A percentile compares a stretch with the other conserved stretches of the same genome.
These are phyloP conservation scores for Sphaerodactylus townsendi DNA, from an alignment of 2,113 vertebrate genomes.

Conservation along the genomic window DNA sequence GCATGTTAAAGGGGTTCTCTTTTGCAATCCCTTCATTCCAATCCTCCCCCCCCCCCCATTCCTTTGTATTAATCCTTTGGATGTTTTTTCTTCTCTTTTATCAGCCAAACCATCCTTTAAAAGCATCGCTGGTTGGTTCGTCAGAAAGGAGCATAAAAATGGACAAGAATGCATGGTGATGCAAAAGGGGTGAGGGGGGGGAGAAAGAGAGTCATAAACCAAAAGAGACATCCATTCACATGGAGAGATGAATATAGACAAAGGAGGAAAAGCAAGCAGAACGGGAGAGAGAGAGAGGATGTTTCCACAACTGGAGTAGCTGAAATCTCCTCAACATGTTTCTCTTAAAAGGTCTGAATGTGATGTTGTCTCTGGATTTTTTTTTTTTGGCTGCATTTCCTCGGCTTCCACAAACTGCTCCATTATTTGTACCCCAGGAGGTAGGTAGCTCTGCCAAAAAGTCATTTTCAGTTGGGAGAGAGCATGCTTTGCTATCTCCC, in stretches of 20 bases:
- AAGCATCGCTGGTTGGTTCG: constrained; percentile 47
- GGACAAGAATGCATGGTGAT: constrained; percentile 23
- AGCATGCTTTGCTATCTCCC: neutral
- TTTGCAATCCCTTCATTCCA: constrained; percentile 24
- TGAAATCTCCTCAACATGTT: neutral
- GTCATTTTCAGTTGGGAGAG: constrained; percentile 2
- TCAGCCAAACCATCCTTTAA: constrained; percentile 54
- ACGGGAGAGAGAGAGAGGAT: neutral
- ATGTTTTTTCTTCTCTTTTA: constrained; percentile 43
- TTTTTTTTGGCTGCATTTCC: neutral
- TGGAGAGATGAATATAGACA: constrained; percentile 21
- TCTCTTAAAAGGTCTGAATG: neutral
- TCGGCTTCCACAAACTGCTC: constrained; percentile 19
- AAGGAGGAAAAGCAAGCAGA: neutral
- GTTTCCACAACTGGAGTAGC: neutral
- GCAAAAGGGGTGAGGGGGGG: neutral
- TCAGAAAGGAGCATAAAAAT: constrained; percentile 26
- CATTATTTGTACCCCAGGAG: constrained; percentile 21
- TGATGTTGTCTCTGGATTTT: neutral
- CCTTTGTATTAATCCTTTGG: constrained; percentile 43
- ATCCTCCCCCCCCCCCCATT: neutral
- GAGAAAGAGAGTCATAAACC: constrained; percentile 11
- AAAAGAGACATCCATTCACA: constrained; percentile 18
- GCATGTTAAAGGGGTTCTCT: neutral
- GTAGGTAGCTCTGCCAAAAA: constrained; percentile 12